These are phyloP conservation scores for Diarsia brunnea DNA, from an alignment of 2,888 invertebrate species.

Conservation along the genomic window DNA sequence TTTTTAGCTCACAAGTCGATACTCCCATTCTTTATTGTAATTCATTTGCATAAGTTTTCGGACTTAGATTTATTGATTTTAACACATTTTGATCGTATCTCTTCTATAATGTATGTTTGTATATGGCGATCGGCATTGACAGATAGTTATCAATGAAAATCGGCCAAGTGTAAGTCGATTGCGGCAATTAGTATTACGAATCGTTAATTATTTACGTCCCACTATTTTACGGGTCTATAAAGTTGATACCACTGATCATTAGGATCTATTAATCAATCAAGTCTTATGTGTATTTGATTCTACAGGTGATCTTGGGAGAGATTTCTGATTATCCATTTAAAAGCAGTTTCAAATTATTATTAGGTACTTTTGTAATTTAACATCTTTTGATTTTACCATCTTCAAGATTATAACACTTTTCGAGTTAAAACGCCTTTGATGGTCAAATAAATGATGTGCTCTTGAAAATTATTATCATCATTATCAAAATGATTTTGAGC, in stretches of 20 bases:
- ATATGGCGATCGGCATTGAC: constrained; percentile 44
- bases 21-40: constrained; percentile 34
- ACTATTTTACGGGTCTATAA: constrained; percentile 41
- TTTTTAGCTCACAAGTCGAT: constrained; percentile 28
- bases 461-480: background rate
- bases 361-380: background rate
- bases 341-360: background rate
- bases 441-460: background rate
- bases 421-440: background rate
- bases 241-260: constrained; percentile 35
- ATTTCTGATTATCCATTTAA: background rate
- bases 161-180: constrained; percentile 33
- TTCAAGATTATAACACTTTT: background rate
- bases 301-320: background rate
- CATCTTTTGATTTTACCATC: background rate
- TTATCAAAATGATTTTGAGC: background rate
- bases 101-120: constrained; percentile 49
- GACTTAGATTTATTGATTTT: constrained; percentile 55
- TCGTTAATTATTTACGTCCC: constrained; percentile 41
- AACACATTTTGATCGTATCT: constrained; percentile 56
- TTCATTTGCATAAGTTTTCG: constrained; percentile 58
- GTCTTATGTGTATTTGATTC: background rate
- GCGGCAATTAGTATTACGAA: constrained; percentile 45
- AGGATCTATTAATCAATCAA: constrained; percentile 38
- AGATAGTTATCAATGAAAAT: constrained; percentile 53